Percentiles rank a stretch among this genome's conserved stretches.
These are phyloP conservation scores for Drosophila austrosaltans DNA, from an alignment of 2,888 invertebrate species.

Conservation along the genomic window DNA sequence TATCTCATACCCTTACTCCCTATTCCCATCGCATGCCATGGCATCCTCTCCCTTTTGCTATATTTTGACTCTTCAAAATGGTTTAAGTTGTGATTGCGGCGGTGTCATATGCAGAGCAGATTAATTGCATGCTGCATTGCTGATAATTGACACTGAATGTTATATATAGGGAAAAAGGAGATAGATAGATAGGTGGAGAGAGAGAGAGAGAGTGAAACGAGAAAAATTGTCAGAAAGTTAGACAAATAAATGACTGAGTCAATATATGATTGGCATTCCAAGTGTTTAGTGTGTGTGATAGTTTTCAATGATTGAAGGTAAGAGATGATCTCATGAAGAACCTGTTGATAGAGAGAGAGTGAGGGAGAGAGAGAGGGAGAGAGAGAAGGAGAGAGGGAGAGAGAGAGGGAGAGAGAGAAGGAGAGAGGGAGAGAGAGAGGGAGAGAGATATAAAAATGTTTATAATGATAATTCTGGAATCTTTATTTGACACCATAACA, in stretches of 20 bases:
- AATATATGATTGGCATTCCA: slow-evolving; percentile 42
- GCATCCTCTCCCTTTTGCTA: slow-evolving; percentile 31
- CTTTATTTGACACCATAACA: too few species aligned
- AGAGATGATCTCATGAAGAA: slow-evolving; percentile 14
- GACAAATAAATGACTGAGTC: slow-evolving; percentile 45
- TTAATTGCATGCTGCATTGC: slow-evolving; percentile 75
- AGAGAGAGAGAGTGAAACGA: not conserved
- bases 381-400: too few species aligned
- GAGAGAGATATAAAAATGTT: too few species aligned
- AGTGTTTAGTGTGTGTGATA: slow-evolving; percentile 15
- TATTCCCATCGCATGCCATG: slow-evolving; percentile 25
- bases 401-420: too few species aligned
- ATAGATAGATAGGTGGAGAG: not conserved
- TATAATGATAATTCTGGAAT: too few species aligned
- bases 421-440: not conserved
- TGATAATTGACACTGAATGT: slow-evolving; percentile 64
- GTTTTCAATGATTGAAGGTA: slow-evolving; percentile 30
- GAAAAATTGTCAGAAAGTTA: slow-evolving; percentile 34
- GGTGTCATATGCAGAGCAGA: slow-evolving; percentile 77
- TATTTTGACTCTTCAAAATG: slow-evolving; percentile 47
- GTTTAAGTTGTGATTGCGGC: slow-evolving; percentile 74
- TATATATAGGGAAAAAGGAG: not conserved
- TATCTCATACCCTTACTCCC: too few species aligned
- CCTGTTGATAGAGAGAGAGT: slow-evolving; percentile 31
- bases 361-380: too few species aligned